Evolutionary conservation across 2,888 invertebrate genomes (phyloP).

Genomic region (Eupithecia insigniata): DNA sequence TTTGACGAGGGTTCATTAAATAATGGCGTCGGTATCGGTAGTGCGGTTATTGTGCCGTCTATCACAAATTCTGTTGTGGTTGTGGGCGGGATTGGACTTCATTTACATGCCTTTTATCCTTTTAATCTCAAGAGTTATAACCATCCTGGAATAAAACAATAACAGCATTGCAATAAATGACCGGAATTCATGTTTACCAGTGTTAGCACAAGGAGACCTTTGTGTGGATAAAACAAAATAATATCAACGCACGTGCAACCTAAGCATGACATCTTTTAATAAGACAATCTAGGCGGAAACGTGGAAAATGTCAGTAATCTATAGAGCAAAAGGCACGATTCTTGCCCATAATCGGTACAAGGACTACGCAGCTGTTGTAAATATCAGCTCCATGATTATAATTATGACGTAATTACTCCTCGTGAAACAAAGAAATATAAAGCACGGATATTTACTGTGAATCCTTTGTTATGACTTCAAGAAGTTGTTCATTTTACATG

Average conservation of each 20-base stretch:
- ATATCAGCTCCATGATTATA: constrained; percentile 77
- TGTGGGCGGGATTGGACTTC: constrained; percentile 65
- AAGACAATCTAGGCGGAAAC: constrained; percentile 79
- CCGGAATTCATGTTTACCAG: constrained; percentile 22
- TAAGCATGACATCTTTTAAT: constrained; percentile 79
- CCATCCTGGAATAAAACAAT: constrained; percentile 11
- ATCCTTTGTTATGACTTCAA: constrained; percentile 56
- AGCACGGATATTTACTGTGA: constrained; percentile 49
- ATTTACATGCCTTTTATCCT: constrained; percentile 51
- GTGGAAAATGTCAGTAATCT: constrained; percentile 82
- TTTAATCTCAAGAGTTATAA: constrained; percentile 42
- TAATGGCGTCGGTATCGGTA: constrained; percentile 80
- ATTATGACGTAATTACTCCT: constrained; percentile 78
- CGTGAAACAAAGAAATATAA: constrained; percentile 77
- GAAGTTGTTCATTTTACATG: constrained; percentile 37
- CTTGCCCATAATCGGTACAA: constrained; percentile 82
- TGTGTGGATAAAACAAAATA: constrained; percentile 31
- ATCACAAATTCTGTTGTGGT: constrained; percentile 77
- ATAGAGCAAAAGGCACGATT: constrained; percentile 77
- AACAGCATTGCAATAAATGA: constrained; percentile 7
- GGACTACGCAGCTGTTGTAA: constrained; percentile 81
- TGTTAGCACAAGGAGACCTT: constrained; percentile 25
- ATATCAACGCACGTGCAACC: constrained; percentile 62
- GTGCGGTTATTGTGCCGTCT: constrained; percentile 81
- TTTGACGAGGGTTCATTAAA: constrained; percentile 84